Conservation (phyloP, 2,113 vertebrate genomes). For the Ptychochromis oligacanthus region DNA sequence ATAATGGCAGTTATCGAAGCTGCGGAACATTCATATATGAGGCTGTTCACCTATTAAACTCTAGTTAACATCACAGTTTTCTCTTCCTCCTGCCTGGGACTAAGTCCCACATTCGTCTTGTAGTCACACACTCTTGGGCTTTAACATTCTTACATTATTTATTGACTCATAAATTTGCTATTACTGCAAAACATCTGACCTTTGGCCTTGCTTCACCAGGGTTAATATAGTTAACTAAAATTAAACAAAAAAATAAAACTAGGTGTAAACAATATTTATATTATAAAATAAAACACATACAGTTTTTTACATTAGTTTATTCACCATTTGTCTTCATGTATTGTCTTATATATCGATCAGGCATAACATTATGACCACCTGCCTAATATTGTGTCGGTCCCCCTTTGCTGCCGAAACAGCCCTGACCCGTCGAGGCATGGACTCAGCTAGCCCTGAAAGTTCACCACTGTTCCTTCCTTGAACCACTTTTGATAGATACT, state of each 20-base stretch:
- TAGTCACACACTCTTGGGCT: neutral
- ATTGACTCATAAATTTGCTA: neutral
- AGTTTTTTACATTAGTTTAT: too few species aligned
- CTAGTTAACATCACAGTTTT: neutral
- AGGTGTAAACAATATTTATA: too few species aligned
- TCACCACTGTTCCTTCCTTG: too few species aligned
- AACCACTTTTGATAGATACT: too few species aligned
- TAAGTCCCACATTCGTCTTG: neutral
- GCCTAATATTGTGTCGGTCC: too few species aligned
- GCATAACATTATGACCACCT: too few species aligned
- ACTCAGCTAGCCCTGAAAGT: too few species aligned
- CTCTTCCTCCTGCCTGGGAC: neutral
- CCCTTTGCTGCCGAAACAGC: too few species aligned
- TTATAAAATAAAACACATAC: too few species aligned
- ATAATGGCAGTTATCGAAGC: neutral
- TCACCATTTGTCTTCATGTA: too few species aligned
- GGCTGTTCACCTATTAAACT: neutral
- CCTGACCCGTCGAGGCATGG: too few species aligned
- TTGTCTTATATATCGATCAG: too few species aligned
- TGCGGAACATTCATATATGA: neutral
- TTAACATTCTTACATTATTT: neutral
- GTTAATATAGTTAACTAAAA: neutral
- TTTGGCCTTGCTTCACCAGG: neutral
- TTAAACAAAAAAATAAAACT: neutral
- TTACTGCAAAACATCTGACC: neutral